These are phyloP conservation scores for Danaus plexippus DNA, from an alignment of 1,140 invertebrate genomes.

Conservation along the genomic window DNA sequence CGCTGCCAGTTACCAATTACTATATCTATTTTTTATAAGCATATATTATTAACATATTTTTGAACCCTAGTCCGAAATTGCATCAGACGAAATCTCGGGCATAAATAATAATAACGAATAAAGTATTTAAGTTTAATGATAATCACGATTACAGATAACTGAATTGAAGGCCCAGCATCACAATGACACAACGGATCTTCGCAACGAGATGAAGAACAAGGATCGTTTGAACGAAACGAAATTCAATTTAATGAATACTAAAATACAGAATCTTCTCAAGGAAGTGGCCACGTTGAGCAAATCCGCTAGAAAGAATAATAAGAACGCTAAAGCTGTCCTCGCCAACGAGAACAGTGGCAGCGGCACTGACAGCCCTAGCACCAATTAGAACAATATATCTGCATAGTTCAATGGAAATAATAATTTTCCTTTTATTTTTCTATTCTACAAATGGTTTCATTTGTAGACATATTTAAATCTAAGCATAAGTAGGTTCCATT, in stretches of 20 bases:
- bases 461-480: slow-evolving; percentile 60
- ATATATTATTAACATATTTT: not conserved
- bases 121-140: too few relatives aligned
- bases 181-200: slow-evolving; percentile 87
- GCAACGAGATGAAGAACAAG: slow-evolving; percentile 86
- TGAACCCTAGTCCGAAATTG: too few relatives aligned
- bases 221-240: slow-evolving; percentile 88
- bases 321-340: slow-evolving; percentile 52
- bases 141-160: slow-evolving; percentile 79
- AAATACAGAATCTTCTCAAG: slow-evolving; percentile 83
- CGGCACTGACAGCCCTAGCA: slow-evolving; percentile 81
- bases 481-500: slow-evolving; percentile 60
- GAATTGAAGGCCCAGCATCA: slow-evolving; percentile 94
- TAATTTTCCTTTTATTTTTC: slow-evolving; percentile 65
- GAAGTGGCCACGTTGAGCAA: slow-evolving; percentile 90
- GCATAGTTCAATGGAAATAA: slow-evolving; percentile 37
- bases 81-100: too few relatives aligned
- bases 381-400: slow-evolving; percentile 58
- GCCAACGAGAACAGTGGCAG: slow-evolving; percentile 79
- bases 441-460: slow-evolving; percentile 68
- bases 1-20: too few relatives aligned
- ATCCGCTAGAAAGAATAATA: slow-evolving; percentile 77
- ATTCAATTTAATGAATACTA: slow-evolving; percentile 82
- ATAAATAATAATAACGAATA: too few relatives aligned
- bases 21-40: slow-evolving; percentile 1